A percentile compares a stretch with the other conserved stretches of the same genome.
Evolutionary conservation across 35 echinoderm and acorn worm species (phyloP).

Genomic region (Ophioderma brevispina): DNA sequence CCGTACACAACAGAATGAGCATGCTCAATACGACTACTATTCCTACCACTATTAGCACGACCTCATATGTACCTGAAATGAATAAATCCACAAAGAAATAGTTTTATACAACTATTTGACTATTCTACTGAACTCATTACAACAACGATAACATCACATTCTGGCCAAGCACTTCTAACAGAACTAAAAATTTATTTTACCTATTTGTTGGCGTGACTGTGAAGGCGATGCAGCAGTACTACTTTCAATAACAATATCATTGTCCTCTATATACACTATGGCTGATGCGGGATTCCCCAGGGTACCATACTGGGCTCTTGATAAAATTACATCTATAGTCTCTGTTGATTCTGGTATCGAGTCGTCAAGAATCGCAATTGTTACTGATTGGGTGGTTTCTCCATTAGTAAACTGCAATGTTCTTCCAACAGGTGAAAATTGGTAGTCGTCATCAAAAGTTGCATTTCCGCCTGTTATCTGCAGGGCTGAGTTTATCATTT

Average conservation of each 20-base stretch:
- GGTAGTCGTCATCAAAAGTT: not conserved
- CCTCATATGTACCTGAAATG: too few species aligned
- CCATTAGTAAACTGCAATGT: not conserved
- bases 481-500: not conserved
- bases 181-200: too few species aligned
- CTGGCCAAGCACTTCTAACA: too few species aligned
- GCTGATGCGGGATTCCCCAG: not conserved
- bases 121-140: too few species aligned
- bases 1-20: too few species aligned
- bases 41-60: too few species aligned
- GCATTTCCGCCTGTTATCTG: not conserved
- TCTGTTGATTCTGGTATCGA: not conserved
- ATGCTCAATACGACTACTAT: too few species aligned
- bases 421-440: not conserved
- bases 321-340: not conserved
- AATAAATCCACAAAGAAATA: too few species aligned
- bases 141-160: too few species aligned
- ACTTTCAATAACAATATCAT: not conserved
- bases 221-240: too few species aligned
- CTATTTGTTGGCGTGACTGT: too few species aligned
- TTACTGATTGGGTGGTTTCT: not conserved
- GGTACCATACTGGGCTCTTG: not conserved
- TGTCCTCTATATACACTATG: not conserved
- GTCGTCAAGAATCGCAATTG: not conserved
- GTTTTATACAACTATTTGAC: too few species aligned